Evolutionary conservation across 2,797 vertebrate genomes (phyloP), one percentile per base, ranked within the genome.

Genomic region (Malurus splendens): DNA sequence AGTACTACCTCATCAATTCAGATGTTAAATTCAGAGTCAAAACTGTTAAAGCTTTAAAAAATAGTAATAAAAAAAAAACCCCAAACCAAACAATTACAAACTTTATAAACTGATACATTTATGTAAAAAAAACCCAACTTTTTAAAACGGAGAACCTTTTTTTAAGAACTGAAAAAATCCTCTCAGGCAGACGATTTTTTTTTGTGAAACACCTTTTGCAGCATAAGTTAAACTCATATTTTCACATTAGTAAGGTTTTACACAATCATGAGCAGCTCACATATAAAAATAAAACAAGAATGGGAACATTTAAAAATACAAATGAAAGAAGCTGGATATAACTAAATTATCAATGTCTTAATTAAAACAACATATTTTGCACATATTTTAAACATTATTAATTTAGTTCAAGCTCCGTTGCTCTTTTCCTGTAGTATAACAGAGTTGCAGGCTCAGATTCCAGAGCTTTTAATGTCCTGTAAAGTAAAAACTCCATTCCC

Each of bases 361-460:
- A 70, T 42, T 41, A 72, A 84, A 50, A 24, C 19, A 41, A 41
- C 5, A 5, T 8, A 18, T 42, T 66, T 60, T 41, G 6, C 18
- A 50, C 3, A 6, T 30, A 48, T 55, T 36, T 38, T 36, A 61
- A 55, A 77, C 3, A 28, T 36, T n/a, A 72, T 50, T 36, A 60
- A 66, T 95, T 91, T 90, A 98, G 89, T 78, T 93, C 95, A 54
- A 98, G 97, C 42, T 97, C 96, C 16, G 25, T 27, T 45, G 91
- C 94, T 95, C 94, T 96, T 89, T 93, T 97, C 90, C 90, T 95
- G 71, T 94, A 96, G 87, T 95, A 95, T 11, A 90, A 82, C 4
- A 98, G 80, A 30, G 96, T 88, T 30, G 87, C 85, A 10, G 94
- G 80, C n/a, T 94, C 96, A n/a, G 94, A 93, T 66, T 96, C 91